phyloP scores from a whole-genome alignment of 2,888 invertebrate species.

The Abscondita cerata region DNA sequence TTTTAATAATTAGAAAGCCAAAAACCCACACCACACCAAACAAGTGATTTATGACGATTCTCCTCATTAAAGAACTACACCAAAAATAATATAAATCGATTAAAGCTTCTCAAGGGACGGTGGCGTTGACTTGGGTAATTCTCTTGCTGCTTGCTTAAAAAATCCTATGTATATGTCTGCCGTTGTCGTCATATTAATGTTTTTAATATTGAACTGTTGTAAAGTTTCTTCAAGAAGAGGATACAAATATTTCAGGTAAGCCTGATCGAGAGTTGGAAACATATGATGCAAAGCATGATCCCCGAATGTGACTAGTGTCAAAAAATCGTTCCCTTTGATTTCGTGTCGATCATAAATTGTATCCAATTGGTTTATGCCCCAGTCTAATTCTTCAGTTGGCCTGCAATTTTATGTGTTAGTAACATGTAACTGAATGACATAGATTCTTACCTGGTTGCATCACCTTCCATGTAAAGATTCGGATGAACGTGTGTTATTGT shows the following conservation, averaged over 20 bases:
- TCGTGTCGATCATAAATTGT: conserved; percentile 76
- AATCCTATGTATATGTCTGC: conserved; percentile 72
- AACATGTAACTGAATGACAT: background rate
- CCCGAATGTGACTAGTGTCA: conserved; percentile 77
- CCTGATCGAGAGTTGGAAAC: conserved; percentile 84
- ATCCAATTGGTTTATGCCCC: conserved; percentile 82
- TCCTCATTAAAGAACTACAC: too few species aligned
- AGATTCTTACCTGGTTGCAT: conserved; percentile 71
- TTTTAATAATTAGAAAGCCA: too few species aligned
- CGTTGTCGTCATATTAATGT: conserved; percentile 60
- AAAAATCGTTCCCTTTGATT: conserved; percentile 71
- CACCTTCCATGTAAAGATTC: conserved; percentile 80
- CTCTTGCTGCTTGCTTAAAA: conserved; percentile 66
- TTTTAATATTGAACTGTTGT: conserved; percentile 66
- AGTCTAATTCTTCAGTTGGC: conserved; percentile 50
- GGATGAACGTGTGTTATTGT: conserved; percentile 84
- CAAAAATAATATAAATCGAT: too few species aligned
- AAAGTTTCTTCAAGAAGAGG: conserved; percentile 69
- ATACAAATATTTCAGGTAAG: conserved; percentile 70
- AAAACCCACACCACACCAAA: too few species aligned
- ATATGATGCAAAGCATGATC: conserved; percentile 83
- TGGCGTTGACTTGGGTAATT: conserved; percentile 54
- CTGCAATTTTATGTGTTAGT: background rate
- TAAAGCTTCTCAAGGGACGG: too few species aligned
- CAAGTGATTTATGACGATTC: too few species aligned